Evolutionary conservation across 2,888 invertebrate genomes (phyloP).

Genomic region (Pristionchus entomophagus): DNA sequence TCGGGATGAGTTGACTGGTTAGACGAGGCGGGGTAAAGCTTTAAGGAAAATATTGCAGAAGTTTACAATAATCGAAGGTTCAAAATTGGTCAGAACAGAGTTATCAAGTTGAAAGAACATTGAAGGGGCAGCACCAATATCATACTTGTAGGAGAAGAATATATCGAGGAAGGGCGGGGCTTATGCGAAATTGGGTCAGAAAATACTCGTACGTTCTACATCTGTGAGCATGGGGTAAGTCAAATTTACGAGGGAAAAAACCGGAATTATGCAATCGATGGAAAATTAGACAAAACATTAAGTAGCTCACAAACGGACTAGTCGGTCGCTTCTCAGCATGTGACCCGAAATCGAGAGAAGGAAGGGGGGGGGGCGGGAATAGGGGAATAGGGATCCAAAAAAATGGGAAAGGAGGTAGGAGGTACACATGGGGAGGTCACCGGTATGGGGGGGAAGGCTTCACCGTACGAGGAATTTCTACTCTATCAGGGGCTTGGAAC

Average conservation of each 20-base stretch:
- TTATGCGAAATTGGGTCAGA: neutral
- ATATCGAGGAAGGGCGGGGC: neutral
- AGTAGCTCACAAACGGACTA: constrained; percentile 34
- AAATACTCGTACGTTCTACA: neutral
- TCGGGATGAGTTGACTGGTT: constrained; percentile 18
- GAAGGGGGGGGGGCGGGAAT: neutral
- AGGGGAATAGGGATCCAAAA: neutral
- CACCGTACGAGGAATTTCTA: constrained; percentile 18
- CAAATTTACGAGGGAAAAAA: neutral
- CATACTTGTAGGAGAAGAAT: constrained; percentile 30
- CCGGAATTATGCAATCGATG: neutral
- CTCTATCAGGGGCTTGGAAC: neutral
- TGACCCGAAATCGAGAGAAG: neutral
- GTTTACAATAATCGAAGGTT: neutral
- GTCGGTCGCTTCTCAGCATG: neutral
- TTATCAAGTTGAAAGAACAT: neutral
- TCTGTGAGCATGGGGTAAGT: constrained; percentile 28
- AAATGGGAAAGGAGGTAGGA: constrained; percentile 8
- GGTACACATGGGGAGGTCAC: constrained; percentile 1
- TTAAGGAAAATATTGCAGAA: neutral
- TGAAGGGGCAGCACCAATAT: neutral
- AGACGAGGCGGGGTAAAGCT: constrained; percentile 26
- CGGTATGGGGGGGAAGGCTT: neutral
- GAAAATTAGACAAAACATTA: neutral
- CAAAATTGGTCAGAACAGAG: neutral